Evolutionary conservation across 1,140 invertebrate genomes (phyloP).

Genomic region (Ostrea denselamellosa): DNA sequence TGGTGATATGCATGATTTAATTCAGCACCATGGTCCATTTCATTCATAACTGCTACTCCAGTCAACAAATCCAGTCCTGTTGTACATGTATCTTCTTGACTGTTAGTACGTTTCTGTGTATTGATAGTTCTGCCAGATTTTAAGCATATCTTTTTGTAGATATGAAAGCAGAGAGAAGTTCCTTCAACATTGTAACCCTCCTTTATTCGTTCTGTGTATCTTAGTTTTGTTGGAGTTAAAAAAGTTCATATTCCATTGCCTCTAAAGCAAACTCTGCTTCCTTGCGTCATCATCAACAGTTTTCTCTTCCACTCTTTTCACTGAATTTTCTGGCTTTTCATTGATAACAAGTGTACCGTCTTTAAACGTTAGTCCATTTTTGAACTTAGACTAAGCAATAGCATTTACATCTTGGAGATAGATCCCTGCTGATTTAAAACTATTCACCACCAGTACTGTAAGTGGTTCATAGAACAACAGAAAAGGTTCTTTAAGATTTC

Average conservation of each 20-base stretch:
- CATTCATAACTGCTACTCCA: not conserved
- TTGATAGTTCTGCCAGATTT: not conserved
- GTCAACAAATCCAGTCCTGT: not conserved
- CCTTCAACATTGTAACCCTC: slow-evolving; percentile 51
- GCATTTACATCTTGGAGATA: slow-evolving; percentile 49
- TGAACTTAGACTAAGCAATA: slow-evolving; percentile 42
- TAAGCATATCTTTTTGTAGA: slow-evolving; percentile 44
- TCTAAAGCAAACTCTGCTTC: slow-evolving; percentile 43
- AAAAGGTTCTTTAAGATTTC: slow-evolving; percentile 56
- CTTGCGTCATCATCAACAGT: slow-evolving; percentile 15
- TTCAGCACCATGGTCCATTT: not conserved
- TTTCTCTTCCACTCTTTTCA: not conserved
- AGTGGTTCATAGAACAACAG: slow-evolving; percentile 56
- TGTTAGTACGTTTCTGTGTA: no score
- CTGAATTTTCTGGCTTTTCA: not conserved
- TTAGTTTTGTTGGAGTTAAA: slow-evolving; percentile 42
- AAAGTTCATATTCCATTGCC: slow-evolving; percentile 35
- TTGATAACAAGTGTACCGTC: not conserved
- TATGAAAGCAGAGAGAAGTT: slow-evolving; percentile 51
- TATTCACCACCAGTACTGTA: slow-evolving; percentile 55
- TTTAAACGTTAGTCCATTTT: slow-evolving; percentile 35
- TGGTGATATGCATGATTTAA: not conserved
- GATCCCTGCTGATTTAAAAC: slow-evolving; percentile 46
- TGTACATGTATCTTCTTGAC: not conserved
- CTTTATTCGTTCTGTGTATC: slow-evolving; percentile 31